Evolutionary conservation across 2,113 vertebrate species (phyloP), one percentile per base, ranked within the genome.

Genomic region (Stomatorhinus ivindoensis): DNA sequence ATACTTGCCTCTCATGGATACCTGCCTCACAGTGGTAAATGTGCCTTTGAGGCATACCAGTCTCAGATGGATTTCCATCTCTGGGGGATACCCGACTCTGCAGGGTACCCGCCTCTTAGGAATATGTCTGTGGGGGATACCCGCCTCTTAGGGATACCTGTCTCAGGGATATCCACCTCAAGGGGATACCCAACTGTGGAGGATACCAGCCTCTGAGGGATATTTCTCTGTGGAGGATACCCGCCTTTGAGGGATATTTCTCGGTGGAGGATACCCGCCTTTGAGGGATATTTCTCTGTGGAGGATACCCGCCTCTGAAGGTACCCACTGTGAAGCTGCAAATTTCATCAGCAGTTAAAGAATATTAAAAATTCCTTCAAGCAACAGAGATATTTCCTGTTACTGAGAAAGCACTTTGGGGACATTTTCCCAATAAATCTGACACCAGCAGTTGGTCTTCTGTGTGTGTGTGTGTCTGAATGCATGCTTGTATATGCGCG

Each of bases 361-460:
- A 97, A 98, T 97, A 98, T 97, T 97, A 69, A 13, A 69, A 69
- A 69, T 69, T 31, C 55, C 9, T 69, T 27, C 31, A 69, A 31
- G n/a, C 61, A 31, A 31, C 61, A 69, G n/a, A 69, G 55, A 98
- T 98, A 98, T 99, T 98, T 98, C 98, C 97, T 97, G 97, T 98
- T 98, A 98, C 98, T 99, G 97, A 98, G 97, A 96, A 96, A 95
- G 97, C 98, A 98, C 98, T 97, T 98, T 96, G 94, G 98, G 97
- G 97, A 98, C 92, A 92, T 95, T 96, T 97, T 95, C 96, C 97
- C 24, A 55, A 35, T 50, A 87, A 87, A 55, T 51, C 47, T 27
- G 47, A n/a, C 11, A 87, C 27, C 27, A 53, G 61, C 61, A 65
- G 61, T 65, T 65, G 61, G 24, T 61, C 55, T n/a, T 61, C 55